Percentiles rank a stretch among this genome's conserved stretches.
Conservation (phyloP, 2,113 vertebrate genomes). For the Talpa occidentalis region DNA sequence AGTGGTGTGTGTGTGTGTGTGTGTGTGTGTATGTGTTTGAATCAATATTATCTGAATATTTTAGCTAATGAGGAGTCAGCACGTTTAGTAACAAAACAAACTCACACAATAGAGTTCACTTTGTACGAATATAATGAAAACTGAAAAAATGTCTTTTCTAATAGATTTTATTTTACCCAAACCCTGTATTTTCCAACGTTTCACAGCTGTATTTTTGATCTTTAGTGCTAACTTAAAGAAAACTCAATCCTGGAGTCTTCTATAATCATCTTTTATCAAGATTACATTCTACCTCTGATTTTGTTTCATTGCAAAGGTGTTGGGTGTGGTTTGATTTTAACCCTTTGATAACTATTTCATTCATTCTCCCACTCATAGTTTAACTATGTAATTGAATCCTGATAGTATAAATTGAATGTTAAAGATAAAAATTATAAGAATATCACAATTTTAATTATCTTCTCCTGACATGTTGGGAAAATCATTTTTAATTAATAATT, state of each 20-base stretch:
- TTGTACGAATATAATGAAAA: neutral
- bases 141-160: neutral
- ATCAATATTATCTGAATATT: neutral
- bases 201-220: neutral
- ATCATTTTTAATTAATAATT: neutral
- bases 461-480: neutral
- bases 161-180: neutral
- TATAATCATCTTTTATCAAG: neutral
- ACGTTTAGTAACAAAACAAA: neutral
- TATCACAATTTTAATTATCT: neutral
- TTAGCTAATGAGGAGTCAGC: neutral
- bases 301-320: neutral
- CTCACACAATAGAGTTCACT: neutral
- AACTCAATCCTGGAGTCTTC: neutral
- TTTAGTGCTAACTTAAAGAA: neutral
- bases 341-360: neutral
- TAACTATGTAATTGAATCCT: neutral
- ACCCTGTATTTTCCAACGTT: neutral
- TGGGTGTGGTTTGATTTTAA: neutral
- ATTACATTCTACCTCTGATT: neutral
- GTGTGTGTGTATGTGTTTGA: too few relatives aligned
- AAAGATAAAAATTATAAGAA: neutral
- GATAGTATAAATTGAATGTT: neutral
- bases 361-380: neutral
- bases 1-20: too few relatives aligned